Percentiles rank a stretch among this genome's conserved stretches.
These are phyloP conservation scores for Pyxicephalus adspersus DNA, from an alignment of 2,113 vertebrate genomes.

Conservation along the genomic window DNA sequence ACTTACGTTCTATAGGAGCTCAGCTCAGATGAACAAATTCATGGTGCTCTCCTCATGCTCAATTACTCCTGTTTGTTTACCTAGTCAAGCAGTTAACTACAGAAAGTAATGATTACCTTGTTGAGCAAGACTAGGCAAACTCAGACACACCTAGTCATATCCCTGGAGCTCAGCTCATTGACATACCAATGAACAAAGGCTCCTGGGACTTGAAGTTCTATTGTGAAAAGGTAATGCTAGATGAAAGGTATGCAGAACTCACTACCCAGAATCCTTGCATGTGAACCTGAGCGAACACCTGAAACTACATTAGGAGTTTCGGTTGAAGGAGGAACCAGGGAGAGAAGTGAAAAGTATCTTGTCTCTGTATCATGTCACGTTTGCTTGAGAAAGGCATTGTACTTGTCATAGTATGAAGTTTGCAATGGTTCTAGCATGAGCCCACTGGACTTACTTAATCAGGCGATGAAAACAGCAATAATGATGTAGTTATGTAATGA, in stretches of 20 bases:
- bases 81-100: conserved; percentile 8
- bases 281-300: conserved; percentile 60
- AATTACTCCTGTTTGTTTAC: conserved; percentile 46
- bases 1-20: conserved; percentile 6
- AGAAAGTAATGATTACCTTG: conserved; percentile 44
- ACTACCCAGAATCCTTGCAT: conserved; percentile 67
- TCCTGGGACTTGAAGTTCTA: conserved; percentile 68
- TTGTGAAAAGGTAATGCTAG: background rate
- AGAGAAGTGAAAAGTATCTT: conserved; percentile 50
- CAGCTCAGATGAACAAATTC: conserved; percentile 22
- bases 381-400: background rate
- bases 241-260: conserved; percentile 61
- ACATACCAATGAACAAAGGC: conserved; percentile 51
- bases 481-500: too few relatives aligned
- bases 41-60: conserved; percentile 30
- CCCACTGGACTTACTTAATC: too few relatives aligned
- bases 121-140: conserved; percentile 49
- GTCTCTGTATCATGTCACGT: conserved; percentile 40
- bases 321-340: conserved; percentile 45
- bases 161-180: background rate
- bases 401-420: too few relatives aligned
- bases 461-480: too few relatives aligned
- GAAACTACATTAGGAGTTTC: conserved; percentile 71
- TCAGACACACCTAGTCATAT: conserved; percentile 55
- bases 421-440: too few relatives aligned